Evolutionary conservation across 2,113 vertebrate genomes (phyloP).

Genomic region (Ariopsis seemanni): DNA sequence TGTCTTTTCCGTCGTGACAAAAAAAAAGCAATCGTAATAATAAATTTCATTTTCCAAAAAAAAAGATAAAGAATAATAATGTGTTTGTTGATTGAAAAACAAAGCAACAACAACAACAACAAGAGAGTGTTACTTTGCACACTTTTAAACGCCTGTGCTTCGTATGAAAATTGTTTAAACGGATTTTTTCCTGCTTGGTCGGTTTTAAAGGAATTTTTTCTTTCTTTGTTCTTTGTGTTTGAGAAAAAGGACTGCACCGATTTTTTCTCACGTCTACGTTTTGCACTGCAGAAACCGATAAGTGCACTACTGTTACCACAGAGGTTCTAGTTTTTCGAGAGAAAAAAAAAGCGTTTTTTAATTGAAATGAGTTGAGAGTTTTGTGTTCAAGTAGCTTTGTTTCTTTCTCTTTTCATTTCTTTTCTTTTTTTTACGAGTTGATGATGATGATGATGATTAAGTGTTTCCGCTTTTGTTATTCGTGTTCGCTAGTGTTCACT

Average conservation of each 20-base stretch:
- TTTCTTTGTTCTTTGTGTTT: slow-evolving; percentile 45
- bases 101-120: not conserved
- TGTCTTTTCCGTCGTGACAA: not conserved
- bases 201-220: slow-evolving; percentile 66
- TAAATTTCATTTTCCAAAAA: not conserved
- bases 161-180: slow-evolving; percentile 71
- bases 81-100: not conserved
- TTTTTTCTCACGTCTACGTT: slow-evolving; percentile 68
- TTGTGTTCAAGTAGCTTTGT: slow-evolving; percentile 72
- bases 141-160: slow-evolving; percentile 79
- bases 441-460: slow-evolving; percentile 64
- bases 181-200: not conserved
- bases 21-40: slow-evolving; percentile 20
- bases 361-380: slow-evolving; percentile 70
- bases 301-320: slow-evolving; percentile 85
- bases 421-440: not conserved
- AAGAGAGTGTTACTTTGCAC: slow-evolving; percentile 73
- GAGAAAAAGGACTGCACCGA: slow-evolving; percentile 78
- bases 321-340: slow-evolving; percentile 77
- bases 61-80: not conserved
- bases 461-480: slow-evolving; percentile 71
- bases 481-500: slow-evolving; percentile 70
- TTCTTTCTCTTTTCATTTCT: slow-evolving; percentile 58
- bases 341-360: slow-evolving; percentile 56
- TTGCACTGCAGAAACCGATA: slow-evolving; percentile 84